Evolutionary conservation across 2,113 vertebrate genomes (phyloP), one percentile per base, ranked within the genome.

Genomic region (Chascanopsetta lugubris): DNA sequence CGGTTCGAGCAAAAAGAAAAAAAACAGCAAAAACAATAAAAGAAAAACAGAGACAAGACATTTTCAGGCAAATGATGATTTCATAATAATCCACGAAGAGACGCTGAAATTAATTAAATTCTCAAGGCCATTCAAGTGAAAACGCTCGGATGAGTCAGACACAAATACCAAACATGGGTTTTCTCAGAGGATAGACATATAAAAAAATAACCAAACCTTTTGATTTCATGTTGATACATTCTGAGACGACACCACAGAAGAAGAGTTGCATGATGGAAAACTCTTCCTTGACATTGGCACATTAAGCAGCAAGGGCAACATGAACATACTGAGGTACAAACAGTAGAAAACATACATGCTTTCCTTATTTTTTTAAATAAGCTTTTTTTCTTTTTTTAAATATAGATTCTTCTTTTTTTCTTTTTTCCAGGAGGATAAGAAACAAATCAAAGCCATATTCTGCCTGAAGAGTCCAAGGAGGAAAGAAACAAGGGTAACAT

Each of bases 271-370:
- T 75, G 89, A 93, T 89, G 74, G 72, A 87, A 91, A 91, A 83
- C 77, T 92, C 81, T 91, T 86, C 82, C 81, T 91, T 91, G 81
- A 92, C 88, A 87, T 90, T 87, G 88, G 91, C 90, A 93, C 92
- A 89, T 77, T 9, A 92, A 93, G 92, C 92, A 90, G 90, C 91
- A 87, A 93, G 90, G 89, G 88, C 88, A 91, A 93, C 92, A 90
- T 89, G 86, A 90, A 91, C 58, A 91, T 89, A 93, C 89, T 85
- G 20, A 83, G n/a, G 83, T 93, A 92, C 92, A 93, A 93, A 93
- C 92, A 89, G 92, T 93, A 93, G 62, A 93, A 93, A 93, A 93
- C 91, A 93, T 87, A 91, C 92, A 92, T 93, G 92, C 91, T 87
- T 90, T 85, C 76, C 79, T 72, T 66, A 81, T 87, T 80, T 71